Percentiles rank a stretch among this genome's conserved stretches.
Conservation (phyloP, 2,888 invertebrate species). For the Magallana nippona region DNA sequence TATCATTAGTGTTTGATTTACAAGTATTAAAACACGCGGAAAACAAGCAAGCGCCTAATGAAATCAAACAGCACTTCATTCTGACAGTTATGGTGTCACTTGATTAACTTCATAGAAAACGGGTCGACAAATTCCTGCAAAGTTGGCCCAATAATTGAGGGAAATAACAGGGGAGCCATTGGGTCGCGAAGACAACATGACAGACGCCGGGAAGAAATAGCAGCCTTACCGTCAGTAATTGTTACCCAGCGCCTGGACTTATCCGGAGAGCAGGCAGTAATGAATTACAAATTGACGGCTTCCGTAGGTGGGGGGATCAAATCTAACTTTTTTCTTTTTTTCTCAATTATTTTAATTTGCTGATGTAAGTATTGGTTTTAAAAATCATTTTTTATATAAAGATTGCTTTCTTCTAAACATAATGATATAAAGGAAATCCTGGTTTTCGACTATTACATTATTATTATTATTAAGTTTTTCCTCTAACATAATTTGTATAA, state of each 20-base stretch:
- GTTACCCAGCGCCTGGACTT: constrained; percentile 4
- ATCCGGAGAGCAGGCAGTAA: neutral
- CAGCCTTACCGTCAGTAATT: neutral
- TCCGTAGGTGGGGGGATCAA: constrained; percentile 24
- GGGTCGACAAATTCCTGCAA: constrained; percentile 32
- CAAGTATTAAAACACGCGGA: constrained; percentile 33
- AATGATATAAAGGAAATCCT: too few relatives aligned
- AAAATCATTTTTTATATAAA: neutral
- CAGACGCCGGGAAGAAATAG: constrained; percentile 9
- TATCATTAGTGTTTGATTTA: constrained; percentile 33
- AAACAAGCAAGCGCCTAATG: constrained; percentile 33
- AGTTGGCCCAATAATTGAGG: constrained; percentile 32
- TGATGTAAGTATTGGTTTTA: neutral
- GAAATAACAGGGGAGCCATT: constrained; percentile 31
- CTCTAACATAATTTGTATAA: too few relatives aligned
- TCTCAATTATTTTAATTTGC: constrained; percentile 9
- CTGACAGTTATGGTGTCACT: constrained; percentile 29
- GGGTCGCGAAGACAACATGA: constrained; percentile 17
- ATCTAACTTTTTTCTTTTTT: neutral
- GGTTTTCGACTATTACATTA: too few relatives aligned
- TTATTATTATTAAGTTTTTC: too few relatives aligned
- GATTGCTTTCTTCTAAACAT: too few relatives aligned
- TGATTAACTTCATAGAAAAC: constrained; percentile 35
- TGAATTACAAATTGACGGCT: constrained; percentile 35
- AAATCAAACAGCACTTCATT: constrained; percentile 23